phyloP scores from a whole-genome alignment of 2,113 vertebrate genomes.

The Panthera leo region DNA sequence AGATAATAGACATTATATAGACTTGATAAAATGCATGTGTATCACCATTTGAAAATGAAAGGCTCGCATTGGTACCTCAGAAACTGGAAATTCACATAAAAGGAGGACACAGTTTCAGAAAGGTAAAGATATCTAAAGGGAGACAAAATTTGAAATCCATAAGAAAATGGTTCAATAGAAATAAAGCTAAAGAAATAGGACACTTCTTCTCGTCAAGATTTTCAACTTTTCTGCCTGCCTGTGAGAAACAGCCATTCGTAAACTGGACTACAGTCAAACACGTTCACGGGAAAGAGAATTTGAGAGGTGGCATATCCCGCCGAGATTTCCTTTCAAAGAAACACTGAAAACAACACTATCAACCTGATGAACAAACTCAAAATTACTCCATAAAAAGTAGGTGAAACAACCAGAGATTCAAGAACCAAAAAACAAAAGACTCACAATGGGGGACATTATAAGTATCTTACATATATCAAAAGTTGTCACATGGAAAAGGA shows the following conservation, averaged over 20 bases:
- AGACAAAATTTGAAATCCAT: not conserved
- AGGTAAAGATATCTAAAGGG: not conserved
- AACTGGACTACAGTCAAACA: not conserved
- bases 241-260: not conserved
- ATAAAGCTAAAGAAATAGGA: not conserved
- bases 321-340: not conserved
- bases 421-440: not conserved
- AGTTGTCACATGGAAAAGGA: not conserved
- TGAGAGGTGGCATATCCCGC: not conserved
- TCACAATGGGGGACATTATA: rapidly evolving
- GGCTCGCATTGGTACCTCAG: not conserved
- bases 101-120: not conserved
- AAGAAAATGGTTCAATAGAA: not conserved
- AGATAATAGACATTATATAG: not conserved
- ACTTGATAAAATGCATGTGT: not conserved
- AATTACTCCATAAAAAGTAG: not conserved
- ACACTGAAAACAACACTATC: not conserved
- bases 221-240: not conserved
- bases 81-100: not conserved
- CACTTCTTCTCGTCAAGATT: not conserved
- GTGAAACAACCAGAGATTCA: not conserved
- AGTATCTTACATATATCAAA: not conserved
- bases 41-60: not conserved
- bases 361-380: not conserved
- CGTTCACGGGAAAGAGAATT: not conserved